A percentile compares a stretch with the other conserved stretches of the same genome.
phyloP scores from a whole-genome alignment of 1,140 invertebrate genomes.

The Melipona quadrifasciata region DNA sequence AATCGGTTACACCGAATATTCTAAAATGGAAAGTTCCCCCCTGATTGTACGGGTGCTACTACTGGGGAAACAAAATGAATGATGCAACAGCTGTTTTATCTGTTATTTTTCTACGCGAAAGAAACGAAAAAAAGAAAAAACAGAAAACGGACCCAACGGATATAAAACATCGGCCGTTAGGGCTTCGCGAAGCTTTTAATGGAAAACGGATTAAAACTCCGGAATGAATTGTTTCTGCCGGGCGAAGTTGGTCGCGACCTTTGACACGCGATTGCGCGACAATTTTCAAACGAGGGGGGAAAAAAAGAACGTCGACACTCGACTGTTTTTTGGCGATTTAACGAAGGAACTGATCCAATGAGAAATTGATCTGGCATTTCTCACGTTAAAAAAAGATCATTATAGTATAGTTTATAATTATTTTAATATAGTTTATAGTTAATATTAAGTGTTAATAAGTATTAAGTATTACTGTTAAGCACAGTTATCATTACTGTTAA shows the following conservation, averaged over 20 bases:
- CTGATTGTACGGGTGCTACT: no score
- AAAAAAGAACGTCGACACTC: background rate
- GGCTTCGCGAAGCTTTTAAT: slow-evolving; percentile 17
- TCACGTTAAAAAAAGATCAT: no score
- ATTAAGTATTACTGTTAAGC: no score
- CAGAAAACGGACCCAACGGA: background rate
- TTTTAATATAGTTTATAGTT: no score
- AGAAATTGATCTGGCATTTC: no score
- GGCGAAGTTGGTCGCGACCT: background rate
- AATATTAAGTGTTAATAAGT: no score
- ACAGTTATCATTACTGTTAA: no score
- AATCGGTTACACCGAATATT: background rate
- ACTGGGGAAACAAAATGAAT: background rate
- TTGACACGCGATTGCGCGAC: background rate
- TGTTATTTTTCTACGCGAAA: background rate
- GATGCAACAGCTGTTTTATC: background rate
- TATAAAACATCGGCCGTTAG: background rate
- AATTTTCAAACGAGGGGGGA: background rate
- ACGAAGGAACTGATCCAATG: no score
- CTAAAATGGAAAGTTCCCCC: background rate
- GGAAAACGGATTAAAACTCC: slow-evolving; percentile 35
- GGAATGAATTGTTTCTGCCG: background rate
- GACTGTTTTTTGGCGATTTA: no score
- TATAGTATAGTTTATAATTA: no score
- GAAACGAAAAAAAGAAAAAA: background rate